A percentile compares a stretch with the other conserved stretches of the same genome.
Conservation (phyloP, 2,113 vertebrate genomes). For the Nycticorax nycticorax region DNA sequence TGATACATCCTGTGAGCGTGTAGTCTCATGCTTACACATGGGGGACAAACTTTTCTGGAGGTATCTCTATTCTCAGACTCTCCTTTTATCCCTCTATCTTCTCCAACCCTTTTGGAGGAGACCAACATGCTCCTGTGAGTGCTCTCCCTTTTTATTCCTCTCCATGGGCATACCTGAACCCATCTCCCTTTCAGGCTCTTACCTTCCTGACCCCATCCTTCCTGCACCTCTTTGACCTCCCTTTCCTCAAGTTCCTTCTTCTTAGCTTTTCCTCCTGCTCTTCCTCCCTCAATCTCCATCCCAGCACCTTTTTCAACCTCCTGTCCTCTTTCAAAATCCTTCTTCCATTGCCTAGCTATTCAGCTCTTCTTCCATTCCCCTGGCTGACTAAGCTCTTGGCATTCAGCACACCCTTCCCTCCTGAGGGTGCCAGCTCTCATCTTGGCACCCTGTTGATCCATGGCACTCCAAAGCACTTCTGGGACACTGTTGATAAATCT, state of each 20-base stretch:
- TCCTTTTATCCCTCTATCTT: neutral
- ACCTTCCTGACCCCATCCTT: neutral
- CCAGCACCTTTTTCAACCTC: neutral
- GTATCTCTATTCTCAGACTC: neutral
- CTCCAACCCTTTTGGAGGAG: neutral
- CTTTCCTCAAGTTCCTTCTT: neutral
- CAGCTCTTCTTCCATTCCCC: neutral
- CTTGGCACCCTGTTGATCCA: neutral
- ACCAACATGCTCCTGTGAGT: neutral
- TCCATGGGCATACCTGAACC: accelerated
- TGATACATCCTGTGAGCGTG: neutral
- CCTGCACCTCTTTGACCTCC: neutral
- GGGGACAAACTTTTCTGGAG: neutral
- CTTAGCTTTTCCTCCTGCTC: neutral
- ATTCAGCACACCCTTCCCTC: neutral
- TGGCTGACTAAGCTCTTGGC: neutral
- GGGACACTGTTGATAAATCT: neutral
- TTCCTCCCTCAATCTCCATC: neutral
- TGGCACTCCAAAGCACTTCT: neutral
- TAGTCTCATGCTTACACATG: neutral
- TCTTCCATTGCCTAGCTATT: neutral
- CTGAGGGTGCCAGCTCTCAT: neutral
- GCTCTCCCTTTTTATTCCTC: neutral
- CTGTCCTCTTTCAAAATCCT: neutral
- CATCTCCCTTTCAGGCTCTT: neutral